Base-by-base conservation (phyloP, 2,888 invertebrate genomes). In the Tetragnatha montana region DNA sequence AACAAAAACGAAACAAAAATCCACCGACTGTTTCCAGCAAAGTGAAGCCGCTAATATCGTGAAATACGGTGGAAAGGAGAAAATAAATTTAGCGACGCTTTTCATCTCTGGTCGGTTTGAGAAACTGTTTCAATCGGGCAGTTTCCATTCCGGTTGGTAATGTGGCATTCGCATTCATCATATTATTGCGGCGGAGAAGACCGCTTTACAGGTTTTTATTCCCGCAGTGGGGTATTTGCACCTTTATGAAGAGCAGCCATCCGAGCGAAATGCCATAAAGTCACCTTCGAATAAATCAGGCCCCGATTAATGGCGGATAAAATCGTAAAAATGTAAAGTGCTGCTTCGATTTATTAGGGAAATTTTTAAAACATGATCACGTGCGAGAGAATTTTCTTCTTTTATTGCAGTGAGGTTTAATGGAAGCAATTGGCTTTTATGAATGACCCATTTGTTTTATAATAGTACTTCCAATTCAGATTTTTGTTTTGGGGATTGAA, bases 91-190 rank as follows among this genome's bases (percentile, higher is more conserved):
- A 22, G 8, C 35, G 78, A 22, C 50, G 69, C 69, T 85, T 49
- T 85, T 85, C 71, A 71, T 78, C 79, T 85, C 71, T 51, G 22
- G 22, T 21, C 17, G 22, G 60, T 60, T 60, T 60, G 60, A 10
- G 60, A 10, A 60, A 60, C n/a, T 49, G 78, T 79, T 85, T 85
- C 79, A 85, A 85, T 79, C 78, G 85, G 85, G 85, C 78, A 78
- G 85, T 85, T 85, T 71, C 71, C 71, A 85, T 85, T 85, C 85
- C 19, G 51, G 70, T 79, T 71, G n/a, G 71, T 79, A 79, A 85
- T 85, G 51, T 12, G 71, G 71, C 70, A 85, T 85, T 85, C 85
- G 51, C 70, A 85, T 85, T 85, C 85, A 85, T 85, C 85, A 85
- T 71, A 70, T 78, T 78, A 50, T 78, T 78, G 7, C 70, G 14